Percentiles rank a stretch among this genome's conserved stretches.
Evolutionary conservation across 53 echinoderm and acorn worm genomes (phyloP).

Genomic region (Holothuria leucospilota): DNA sequence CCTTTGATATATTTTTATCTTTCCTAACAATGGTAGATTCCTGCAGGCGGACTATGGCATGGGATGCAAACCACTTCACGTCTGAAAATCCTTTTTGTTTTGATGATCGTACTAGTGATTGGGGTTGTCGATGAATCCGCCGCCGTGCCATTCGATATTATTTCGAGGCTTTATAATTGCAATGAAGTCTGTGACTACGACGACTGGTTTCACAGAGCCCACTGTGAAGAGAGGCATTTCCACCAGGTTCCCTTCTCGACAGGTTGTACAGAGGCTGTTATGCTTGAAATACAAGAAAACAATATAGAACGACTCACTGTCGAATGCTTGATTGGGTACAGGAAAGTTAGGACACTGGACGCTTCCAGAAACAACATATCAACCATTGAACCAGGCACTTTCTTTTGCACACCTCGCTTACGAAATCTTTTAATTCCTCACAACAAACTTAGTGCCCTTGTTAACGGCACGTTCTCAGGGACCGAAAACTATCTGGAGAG

Average conservation of each 20-base stretch:
- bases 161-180: no score
- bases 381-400: not conserved
- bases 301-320: not conserved
- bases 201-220: conserved; percentile 8
- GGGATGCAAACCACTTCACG: no score
- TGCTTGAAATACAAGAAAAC: not conserved
- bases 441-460: not conserved
- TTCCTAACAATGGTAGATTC: no score
- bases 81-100: no score
- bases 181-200: not conserved
- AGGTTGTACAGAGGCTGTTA: not conserved
- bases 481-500: not conserved
- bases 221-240: not conserved
- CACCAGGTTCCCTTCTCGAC: not conserved
- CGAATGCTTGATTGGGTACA: not conserved
- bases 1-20: no score
- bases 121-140: no score
- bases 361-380: no score
- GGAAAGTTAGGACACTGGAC: no score
- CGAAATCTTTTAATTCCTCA: not conserved
- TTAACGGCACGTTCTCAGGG: not conserved
- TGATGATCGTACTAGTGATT: no score
- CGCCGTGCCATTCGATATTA: no score
- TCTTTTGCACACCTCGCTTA: not conserved
- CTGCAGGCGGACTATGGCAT: no score